phyloP scores from a whole-genome alignment of 2,888 invertebrate species.

The Drosophila helvetica region DNA sequence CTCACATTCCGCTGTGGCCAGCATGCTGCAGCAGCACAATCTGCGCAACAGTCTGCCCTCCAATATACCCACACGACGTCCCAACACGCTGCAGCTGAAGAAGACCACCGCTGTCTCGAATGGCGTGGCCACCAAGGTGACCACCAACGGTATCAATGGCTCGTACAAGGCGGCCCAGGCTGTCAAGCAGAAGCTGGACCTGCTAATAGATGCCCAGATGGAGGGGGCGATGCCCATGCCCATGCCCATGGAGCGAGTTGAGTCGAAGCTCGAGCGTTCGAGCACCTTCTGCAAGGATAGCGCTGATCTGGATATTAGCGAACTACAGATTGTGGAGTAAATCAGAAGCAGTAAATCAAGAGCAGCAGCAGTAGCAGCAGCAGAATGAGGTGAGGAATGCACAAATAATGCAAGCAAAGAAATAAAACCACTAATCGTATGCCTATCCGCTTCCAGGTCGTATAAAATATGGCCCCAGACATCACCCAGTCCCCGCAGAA shows the following conservation, averaged over 20 bases:
- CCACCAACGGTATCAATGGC: constrained; percentile 69
- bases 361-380: constrained; percentile 8
- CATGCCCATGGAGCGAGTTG: constrained; percentile 51
- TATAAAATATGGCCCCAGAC: constrained; percentile 61
- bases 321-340: constrained; percentile 83
- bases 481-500: constrained; percentile 18
- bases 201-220: constrained; percentile 75
- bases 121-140: constrained; percentile 35
- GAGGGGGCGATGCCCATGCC: constrained; percentile 27
- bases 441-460: constrained; percentile 44
- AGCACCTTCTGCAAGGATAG: constrained; percentile 84
- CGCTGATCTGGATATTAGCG: constrained; percentile 81
- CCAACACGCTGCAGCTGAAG: constrained; percentile 81
- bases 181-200: constrained; percentile 81
- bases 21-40: constrained; percentile 72
- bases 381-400: constrained; percentile 6
- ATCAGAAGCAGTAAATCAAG: too few species aligned
- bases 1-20: constrained; percentile 78
- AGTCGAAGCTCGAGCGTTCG: constrained; percentile 83
- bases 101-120: constrained; percentile 65
- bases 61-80: constrained; percentile 82
- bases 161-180: constrained; percentile 75
- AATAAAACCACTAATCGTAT: neutral
- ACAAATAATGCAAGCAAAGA: rapidly evolving
- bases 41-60: constrained; percentile 80